Conservation (phyloP, 2,797 vertebrate genomes). For the Alfaro cultratus region DNA sequence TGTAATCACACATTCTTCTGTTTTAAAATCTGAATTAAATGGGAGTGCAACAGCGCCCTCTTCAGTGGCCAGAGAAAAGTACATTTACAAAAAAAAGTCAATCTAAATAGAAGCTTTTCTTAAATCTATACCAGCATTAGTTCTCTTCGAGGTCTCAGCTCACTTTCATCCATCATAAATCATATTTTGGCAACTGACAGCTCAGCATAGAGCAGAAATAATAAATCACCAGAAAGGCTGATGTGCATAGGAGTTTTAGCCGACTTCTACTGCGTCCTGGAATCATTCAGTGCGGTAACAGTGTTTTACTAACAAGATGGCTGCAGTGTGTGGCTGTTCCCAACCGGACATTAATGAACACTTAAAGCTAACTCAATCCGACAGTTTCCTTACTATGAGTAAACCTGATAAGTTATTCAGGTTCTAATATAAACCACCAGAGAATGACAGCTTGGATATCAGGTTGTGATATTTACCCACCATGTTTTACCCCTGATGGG, state of each 20-base stretch:
- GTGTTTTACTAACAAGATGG: not conserved
- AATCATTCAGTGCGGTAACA: not conserved
- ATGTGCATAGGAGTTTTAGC: constrained; percentile 58
- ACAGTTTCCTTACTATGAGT: no score
- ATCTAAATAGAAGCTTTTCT: not conserved
- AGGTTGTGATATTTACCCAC: no score
- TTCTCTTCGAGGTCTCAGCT: constrained; percentile 26
- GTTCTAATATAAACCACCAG: no score
- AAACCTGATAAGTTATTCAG: no score
- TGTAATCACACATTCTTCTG: not conserved
- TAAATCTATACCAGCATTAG: constrained; percentile 6
- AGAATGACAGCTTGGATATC: no score
- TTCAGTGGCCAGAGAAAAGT: not conserved
- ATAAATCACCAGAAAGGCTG: constrained; percentile 58
- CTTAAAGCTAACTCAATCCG: not conserved
- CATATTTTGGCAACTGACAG: constrained; percentile 60
- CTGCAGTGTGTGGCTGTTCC: not conserved
- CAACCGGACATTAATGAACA: not conserved
- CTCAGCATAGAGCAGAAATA: constrained; percentile 42
- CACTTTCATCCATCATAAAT: constrained; percentile 20
- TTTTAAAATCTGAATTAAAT: not conserved
- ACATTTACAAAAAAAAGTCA: not conserved
- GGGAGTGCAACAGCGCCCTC: not conserved
- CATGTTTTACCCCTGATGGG: no score
- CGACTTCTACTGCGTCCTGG: not conserved